These are phyloP conservation scores for Regulus satrapa DNA, from an alignment of 2,113 vertebrate genomes.

Conservation along the genomic window DNA sequence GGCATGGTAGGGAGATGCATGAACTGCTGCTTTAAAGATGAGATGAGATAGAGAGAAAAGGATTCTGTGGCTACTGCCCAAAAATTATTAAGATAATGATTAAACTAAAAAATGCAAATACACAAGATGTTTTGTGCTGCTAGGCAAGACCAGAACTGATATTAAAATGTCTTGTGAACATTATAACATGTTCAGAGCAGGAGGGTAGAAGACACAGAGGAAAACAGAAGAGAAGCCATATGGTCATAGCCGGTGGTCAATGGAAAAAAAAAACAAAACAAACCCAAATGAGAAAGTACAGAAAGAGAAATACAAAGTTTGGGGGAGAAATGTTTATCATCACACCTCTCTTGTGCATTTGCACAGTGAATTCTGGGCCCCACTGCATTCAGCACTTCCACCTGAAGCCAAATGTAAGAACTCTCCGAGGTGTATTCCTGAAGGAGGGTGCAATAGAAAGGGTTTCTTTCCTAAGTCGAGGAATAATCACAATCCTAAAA, in stretches of 20 bases:
- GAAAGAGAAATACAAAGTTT: neutral
- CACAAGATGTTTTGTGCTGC: slow-evolving; percentile 72
- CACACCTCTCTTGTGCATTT: neutral
- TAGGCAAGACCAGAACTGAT: slow-evolving; percentile 59
- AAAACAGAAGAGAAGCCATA: slow-evolving; percentile 71
- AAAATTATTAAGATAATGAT: slow-evolving; percentile 75
- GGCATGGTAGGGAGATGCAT: neutral
- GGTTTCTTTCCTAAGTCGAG: neutral
- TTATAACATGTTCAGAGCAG: slow-evolving; percentile 55
- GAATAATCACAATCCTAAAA: neutral
- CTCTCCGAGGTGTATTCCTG: neutral
- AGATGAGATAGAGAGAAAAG: slow-evolving; percentile 13
- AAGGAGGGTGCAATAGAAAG: neutral
- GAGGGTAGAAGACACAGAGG: slow-evolving; percentile 37
- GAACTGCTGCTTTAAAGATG: slow-evolving; percentile 18
- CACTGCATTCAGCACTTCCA: neutral
- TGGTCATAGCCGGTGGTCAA: slow-evolving; percentile 66
- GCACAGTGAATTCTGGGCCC: neutral
- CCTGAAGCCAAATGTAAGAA: neutral
- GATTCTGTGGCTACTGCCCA: slow-evolving; percentile 68
- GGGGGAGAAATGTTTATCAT: neutral
- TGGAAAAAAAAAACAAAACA: neutral
- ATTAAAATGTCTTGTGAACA: slow-evolving; percentile 67
- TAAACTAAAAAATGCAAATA: slow-evolving; percentile 76
- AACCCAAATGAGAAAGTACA: neutral